Evolutionary conservation across 2,888 invertebrate species (phyloP).

Genomic region (Cyrtodaria siliqua): DNA sequence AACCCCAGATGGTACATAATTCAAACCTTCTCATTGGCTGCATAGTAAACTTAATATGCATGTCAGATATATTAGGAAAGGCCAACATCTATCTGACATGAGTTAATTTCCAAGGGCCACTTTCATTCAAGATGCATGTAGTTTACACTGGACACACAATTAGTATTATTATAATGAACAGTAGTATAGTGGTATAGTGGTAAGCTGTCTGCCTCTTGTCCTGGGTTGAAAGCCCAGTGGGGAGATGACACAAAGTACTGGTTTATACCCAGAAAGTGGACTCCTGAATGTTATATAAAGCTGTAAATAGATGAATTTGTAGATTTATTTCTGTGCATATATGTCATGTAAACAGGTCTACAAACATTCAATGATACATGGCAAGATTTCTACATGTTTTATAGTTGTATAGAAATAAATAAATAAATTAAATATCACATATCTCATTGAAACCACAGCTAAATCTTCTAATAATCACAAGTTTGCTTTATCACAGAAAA

Average conservation of each 20-base stretch:
- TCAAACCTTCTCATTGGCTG: conserved; percentile 1
- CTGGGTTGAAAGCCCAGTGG: conserved; percentile 16
- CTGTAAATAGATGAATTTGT: conserved; percentile 18
- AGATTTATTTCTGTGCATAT: conserved; percentile 28
- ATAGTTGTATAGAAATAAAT: conserved; percentile 31
- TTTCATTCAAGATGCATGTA: conserved; percentile 3
- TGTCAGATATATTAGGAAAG: conserved; percentile 7
- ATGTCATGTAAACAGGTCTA: conserved; percentile 27
- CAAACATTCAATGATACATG: conserved; percentile 28
- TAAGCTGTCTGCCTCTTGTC: conserved; percentile 17
- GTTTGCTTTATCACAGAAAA: conserved; percentile 15
- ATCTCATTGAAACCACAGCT: conserved; percentile 15
- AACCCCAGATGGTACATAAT: conserved; percentile 38
- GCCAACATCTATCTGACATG: conserved; percentile 9
- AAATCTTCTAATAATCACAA: conserved; percentile 13
- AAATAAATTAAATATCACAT: conserved; percentile 23
- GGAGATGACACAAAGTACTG: conserved; percentile 19
- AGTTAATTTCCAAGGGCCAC: conserved; percentile 6
- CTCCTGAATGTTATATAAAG: too few species aligned
- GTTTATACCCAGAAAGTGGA: conserved; percentile 20
- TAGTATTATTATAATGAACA: conserved; percentile 15
- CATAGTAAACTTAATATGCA: conserved; percentile 1
- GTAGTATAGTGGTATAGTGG: conserved; percentile 10
- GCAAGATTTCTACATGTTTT: conserved; percentile 26
- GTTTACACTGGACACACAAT: conserved; percentile 7